Evolutionary conservation across 2,113 vertebrate species (phyloP), one percentile per base, ranked within the genome.

Genomic region (Gasterosteus nipponicus): DNA sequence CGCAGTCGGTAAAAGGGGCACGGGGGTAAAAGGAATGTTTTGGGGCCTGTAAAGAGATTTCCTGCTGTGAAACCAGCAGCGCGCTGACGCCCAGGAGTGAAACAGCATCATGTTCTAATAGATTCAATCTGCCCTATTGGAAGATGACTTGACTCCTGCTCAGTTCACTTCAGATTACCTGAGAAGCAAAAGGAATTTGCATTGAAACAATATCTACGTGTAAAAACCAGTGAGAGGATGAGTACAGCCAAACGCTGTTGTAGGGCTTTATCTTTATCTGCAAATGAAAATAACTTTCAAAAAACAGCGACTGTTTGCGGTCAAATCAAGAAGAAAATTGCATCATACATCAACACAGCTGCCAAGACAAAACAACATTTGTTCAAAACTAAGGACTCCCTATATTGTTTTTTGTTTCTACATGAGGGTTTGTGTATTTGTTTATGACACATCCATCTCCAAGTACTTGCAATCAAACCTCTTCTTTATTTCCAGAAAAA

Each of bases 51-150:
- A 86, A 94, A 93, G 82, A 49, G 19, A 66, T 63, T 86, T 86
- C 91, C 92, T 82, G 90, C 90, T 87, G 87, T 80, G 82, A 73
- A 81, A 76, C 33, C 39, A 79, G 84, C 59, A 74, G 78, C 41
- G 10, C 75, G 77, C 78, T 72, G 84, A 86, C n/a, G 74, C 82
- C 74, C 73, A 73, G 59, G 70, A 79, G 82, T 80, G 59, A 74
- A 82, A 51, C 8, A 82, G 80, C 58, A 60, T 56, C 51, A 38
- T 41, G 49, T n/a, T n/a, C 65, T 92, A 88, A 91, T 89, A 61
- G 81, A 86, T 91, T 89, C 85, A 91, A 22, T 85, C 54, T 87
- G 91, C 65, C 61, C 63, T 56, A 66, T 77, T 42, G 68, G 47
- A 57, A 78, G 69, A 81, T 63, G 77, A 72, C 39, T 26, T 15